These are phyloP conservation scores for Danio albolineatus DNA, from an alignment of 2,797 vertebrate genomes.

Conservation along the genomic window DNA sequence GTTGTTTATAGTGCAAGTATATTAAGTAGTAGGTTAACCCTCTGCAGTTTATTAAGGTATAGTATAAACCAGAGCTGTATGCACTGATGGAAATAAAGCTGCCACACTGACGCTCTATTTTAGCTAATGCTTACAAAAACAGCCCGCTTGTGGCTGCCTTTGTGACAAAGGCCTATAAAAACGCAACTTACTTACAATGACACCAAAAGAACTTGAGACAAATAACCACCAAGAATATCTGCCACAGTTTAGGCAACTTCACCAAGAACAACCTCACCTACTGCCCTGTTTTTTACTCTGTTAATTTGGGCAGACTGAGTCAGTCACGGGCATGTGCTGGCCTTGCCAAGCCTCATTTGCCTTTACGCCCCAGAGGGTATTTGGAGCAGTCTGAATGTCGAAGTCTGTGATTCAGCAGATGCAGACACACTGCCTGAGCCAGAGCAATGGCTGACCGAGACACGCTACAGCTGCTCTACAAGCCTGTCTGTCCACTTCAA, in stretches of 20 bases:
- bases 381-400: slow-evolving; percentile 23
- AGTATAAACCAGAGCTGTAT: neutral
- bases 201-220: neutral
- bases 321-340: slow-evolving; percentile 21
- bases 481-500: neutral
- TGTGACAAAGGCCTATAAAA: neutral
- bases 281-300: neutral
- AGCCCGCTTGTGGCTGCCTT: neutral
- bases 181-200: neutral
- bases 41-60: no score
- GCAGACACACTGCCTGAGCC: neutral
- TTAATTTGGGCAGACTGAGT: slow-evolving; percentile 15
- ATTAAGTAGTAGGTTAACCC: no score
- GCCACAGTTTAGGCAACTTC: neutral
- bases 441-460: neutral
- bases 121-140: neutral
- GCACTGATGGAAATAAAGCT: neutral
- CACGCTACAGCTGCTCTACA: neutral
- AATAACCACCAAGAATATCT: slow-evolving; percentile 1
- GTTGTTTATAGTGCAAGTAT: no score
- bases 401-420: slow-evolving; percentile 18
- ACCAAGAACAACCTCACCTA: slow-evolving; percentile 17
- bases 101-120: neutral
- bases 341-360: slow-evolving; percentile 21
- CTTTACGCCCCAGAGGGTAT: neutral